Percentiles rank a stretch among this genome's conserved stretches.
phyloP scores from a whole-genome alignment of 2,113 vertebrate species.

The Cottus gobio region DNA sequence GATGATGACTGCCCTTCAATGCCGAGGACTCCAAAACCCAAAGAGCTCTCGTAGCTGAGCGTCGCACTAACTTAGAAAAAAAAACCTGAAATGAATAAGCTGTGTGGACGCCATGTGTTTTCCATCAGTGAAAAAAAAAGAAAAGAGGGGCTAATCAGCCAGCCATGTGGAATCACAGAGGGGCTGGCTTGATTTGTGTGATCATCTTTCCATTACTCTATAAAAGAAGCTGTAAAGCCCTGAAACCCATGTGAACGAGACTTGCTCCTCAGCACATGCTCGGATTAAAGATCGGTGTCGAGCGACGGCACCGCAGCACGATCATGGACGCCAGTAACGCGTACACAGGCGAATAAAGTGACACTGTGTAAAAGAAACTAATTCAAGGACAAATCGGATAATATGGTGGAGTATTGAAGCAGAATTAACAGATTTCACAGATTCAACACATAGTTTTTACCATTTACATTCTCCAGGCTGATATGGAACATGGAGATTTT shows the following conservation, averaged over 20 bases:
- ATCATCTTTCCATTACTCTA: constrained; percentile 74
- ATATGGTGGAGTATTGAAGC: neutral
- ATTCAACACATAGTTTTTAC: neutral
- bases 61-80: constrained; percentile 24
- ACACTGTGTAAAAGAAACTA: neutral
- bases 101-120: constrained; percentile 74
- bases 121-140: constrained; percentile 65
- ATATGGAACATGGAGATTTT: neutral
- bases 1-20: constrained; percentile 73
- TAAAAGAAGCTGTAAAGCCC: constrained; percentile 64
- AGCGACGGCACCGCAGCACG: neutral
- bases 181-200: constrained; percentile 59
- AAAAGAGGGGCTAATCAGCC: constrained; percentile 67
- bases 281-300: constrained; percentile 38
- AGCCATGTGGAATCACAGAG: constrained; percentile 72
- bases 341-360: neutral
- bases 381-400: neutral
- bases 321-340: neutral
- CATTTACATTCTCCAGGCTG: neutral
- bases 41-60: constrained; percentile 41
- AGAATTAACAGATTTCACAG: neutral
- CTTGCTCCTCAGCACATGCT: constrained; percentile 34
- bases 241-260: constrained; percentile 35
- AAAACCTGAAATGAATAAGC: constrained; percentile 63
- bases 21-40: constrained; percentile 52